These are phyloP conservation scores for Lacerta viridis DNA, from an alignment of 2,797 vertebrate species.

Conservation along the genomic window DNA sequence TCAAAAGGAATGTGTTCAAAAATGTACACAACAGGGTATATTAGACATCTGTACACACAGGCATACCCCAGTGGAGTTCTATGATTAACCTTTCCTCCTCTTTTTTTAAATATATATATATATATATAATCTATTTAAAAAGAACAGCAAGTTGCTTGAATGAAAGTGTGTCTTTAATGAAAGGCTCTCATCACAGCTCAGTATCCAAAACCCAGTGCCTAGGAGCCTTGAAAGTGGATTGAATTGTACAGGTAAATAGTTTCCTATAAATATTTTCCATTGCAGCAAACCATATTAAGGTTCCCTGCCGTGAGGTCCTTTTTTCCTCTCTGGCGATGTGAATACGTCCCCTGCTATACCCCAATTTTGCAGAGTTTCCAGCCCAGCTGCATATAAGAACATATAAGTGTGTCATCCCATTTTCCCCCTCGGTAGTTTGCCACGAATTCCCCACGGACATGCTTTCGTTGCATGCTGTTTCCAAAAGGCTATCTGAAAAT, in stretches of 20 bases:
- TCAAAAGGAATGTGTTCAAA: too few species aligned
- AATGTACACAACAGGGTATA: too few species aligned
- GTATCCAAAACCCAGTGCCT: slow-evolving; percentile 43
- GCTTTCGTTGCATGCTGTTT: slow-evolving; percentile 43
- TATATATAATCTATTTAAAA: slow-evolving; percentile 36
- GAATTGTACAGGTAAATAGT: slow-evolving; percentile 59
- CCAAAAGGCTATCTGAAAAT: slow-evolving; percentile 44
- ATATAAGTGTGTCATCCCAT: background rate
- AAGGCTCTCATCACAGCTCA: slow-evolving; percentile 31
- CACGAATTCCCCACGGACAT: slow-evolving; percentile 15
- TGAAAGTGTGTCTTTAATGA: slow-evolving; percentile 58
- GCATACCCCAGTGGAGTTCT: background rate
- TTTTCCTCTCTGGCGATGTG: background rate
- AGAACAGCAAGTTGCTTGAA: slow-evolving; percentile 19
- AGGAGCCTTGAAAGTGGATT: slow-evolving; percentile 51
- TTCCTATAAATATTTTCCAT: slow-evolving; percentile 60
- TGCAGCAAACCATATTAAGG: slow-evolving; percentile 50
- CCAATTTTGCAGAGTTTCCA: slow-evolving; percentile 23
- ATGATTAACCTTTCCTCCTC: slow-evolving; percentile 26
- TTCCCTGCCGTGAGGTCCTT: slow-evolving; percentile 44
- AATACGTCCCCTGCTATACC: slow-evolving; percentile 31
- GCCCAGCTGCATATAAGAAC: slow-evolving; percentile 21
- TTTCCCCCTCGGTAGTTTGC: background rate
- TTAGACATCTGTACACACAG: background rate
- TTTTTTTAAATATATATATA: slow-evolving; percentile 10